These are phyloP conservation scores for Nomada fabriciana DNA, from an alignment of 2,888 invertebrate species.

Conservation along the genomic window DNA sequence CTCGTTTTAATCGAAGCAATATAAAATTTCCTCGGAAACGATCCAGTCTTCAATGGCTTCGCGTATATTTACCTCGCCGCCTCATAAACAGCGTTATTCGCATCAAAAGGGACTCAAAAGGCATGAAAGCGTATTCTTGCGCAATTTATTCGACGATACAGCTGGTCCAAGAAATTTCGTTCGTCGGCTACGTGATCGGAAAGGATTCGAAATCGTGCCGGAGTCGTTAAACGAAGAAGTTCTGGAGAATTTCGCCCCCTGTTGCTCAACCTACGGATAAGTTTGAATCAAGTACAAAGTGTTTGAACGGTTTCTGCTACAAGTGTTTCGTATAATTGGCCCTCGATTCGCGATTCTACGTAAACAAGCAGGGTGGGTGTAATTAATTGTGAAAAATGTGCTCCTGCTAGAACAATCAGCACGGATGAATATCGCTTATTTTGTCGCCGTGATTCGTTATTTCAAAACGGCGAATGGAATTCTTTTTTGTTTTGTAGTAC, in stretches of 20 bases:
- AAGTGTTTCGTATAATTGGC: conserved; percentile 1
- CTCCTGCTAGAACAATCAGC: background rate
- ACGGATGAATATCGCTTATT: background rate
- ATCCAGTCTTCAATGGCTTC: conserved; percentile 9
- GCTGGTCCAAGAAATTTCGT: background rate
- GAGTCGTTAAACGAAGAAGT: background rate
- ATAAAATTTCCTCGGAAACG: conserved; percentile 20
- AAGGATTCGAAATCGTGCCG: background rate
- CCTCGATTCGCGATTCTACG: conserved; percentile 10
- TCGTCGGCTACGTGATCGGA: background rate
- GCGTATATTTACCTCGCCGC: background rate
- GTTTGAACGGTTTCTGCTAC: background rate
- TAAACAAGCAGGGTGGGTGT: background rate
- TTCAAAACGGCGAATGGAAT: conserved; percentile 1
- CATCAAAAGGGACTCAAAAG: conserved; percentile 5
- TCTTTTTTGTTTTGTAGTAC: too few relatives aligned
- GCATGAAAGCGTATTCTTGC: conserved; percentile 10
- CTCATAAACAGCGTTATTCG: conserved; percentile 28
- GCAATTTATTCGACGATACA: conserved; percentile 17
- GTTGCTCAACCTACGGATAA: background rate
- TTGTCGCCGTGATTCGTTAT: background rate
- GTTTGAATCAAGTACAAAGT: background rate
- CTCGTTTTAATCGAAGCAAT: conserved; percentile 30
- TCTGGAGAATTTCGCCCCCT: background rate
- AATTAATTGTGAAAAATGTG: background rate